phyloP scores from a whole-genome alignment of 2,888 invertebrate genomes.

The Acronicta psi region DNA sequence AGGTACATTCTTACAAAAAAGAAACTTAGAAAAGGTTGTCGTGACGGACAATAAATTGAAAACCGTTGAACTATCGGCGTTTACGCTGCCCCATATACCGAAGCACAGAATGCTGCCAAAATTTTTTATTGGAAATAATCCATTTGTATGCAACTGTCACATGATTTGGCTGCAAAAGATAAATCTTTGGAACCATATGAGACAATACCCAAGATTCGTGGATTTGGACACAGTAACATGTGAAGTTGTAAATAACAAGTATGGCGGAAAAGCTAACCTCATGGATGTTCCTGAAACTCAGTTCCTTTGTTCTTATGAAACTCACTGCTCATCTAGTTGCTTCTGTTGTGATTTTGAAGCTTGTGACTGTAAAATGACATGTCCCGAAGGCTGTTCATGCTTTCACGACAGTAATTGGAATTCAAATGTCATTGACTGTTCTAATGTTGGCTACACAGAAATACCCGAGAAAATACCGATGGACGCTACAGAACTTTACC shows the following conservation, averaged over 20 bases:
- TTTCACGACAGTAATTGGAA: conserved; percentile 95
- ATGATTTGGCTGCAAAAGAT: conserved; percentile 96
- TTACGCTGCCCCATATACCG: conserved; percentile 91
- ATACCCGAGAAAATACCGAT: conserved; percentile 95
- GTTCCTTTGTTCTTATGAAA: conserved; percentile 94
- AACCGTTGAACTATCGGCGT: conserved; percentile 92
- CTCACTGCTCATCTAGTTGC: conserved; percentile 95
- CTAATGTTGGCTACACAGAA: conserved; percentile 91
- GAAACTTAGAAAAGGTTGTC: conserved; percentile 92
- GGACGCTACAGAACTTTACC: conserved; percentile 95
- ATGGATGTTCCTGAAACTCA: conserved; percentile 92
- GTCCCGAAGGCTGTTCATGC: conserved; percentile 95
- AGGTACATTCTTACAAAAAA: conserved; percentile 92
- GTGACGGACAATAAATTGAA: conserved; percentile 93
- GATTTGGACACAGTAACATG: conserved; percentile 94
- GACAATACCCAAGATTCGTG: conserved; percentile 93
- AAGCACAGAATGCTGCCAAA: conserved; percentile 92
- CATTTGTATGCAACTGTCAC: conserved; percentile 95
- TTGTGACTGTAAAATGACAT: conserved; percentile 96
- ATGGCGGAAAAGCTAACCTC: conserved; percentile 90
- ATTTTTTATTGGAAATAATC: conserved; percentile 95
- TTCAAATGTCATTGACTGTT: conserved; percentile 95
- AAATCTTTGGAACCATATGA: conserved; percentile 92
- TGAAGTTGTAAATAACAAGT: conserved; percentile 91
- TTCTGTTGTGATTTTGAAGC: conserved; percentile 96